phyloP scores from a whole-genome alignment of 2,797 vertebrate genomes.

The Eidolon dupreanum region DNA sequence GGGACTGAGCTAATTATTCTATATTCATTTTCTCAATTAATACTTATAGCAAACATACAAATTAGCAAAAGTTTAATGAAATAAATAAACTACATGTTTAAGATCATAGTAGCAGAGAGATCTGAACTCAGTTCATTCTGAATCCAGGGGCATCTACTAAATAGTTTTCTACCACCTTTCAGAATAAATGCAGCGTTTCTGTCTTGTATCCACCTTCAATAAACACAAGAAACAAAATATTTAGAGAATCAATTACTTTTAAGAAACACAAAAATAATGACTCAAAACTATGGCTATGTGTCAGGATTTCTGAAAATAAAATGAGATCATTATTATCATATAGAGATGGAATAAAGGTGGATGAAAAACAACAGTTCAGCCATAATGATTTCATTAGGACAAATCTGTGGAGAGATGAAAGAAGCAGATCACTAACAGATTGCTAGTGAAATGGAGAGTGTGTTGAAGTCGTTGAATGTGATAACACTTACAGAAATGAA shows the following conservation, averaged over 20 bases:
- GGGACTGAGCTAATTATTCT: not conserved
- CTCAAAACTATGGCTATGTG: conserved; percentile 74
- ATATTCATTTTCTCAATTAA: not conserved
- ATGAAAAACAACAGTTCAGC: conserved; percentile 81
- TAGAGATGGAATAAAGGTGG: conserved; percentile 71
- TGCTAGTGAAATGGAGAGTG: conserved; percentile 76
- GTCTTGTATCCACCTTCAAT: conserved; percentile 41
- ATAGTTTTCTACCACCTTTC: not conserved
- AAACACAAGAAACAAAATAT: conserved; percentile 69
- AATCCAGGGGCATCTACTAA: not conserved
- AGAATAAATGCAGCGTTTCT: conserved; percentile 7
- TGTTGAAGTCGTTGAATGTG: conserved; percentile 76
- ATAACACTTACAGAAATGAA: conserved; percentile 81
- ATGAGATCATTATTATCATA: conserved; percentile 81
- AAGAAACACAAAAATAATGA: conserved; percentile 77
- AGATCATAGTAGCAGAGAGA: not conserved
- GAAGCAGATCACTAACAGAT: conserved; percentile 81
- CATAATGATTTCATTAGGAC: conserved; percentile 85
- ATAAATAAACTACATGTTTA: not conserved
- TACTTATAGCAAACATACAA: not conserved
- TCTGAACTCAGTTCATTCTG: not conserved
- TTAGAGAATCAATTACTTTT: conserved; percentile 83
- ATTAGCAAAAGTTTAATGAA: not conserved
- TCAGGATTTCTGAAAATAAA: conserved; percentile 81
- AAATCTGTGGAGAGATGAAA: conserved; percentile 83